phyloP scores from a whole-genome alignment of 2,113 vertebrate species.

The Bos taurus region ARS-UCD2.0 NC_037351.1:30225001-30225500 shows the following conservation, averaged over 20 bases:
- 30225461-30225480: conserved; percentile 36
- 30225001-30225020: neutral
- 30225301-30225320: neutral
- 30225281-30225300: neutral
- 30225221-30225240: neutral
- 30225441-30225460: neutral
- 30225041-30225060: neutral
- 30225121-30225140: neutral
- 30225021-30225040: neutral
- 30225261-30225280: neutral
- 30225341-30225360: neutral
- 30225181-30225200: neutral
- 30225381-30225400: conserved; percentile 49
- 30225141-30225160: neutral
- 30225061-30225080: neutral
- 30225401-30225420: conserved; percentile 25
- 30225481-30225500: conserved; percentile 57
- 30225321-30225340: neutral
- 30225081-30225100: neutral
- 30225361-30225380: neutral
- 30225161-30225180: neutral
- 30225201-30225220: neutral
- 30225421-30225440: conserved; percentile 40
- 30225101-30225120: neutral
- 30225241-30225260: neutral